Conservation (phyloP, 2,888 invertebrate genomes). For the Clivina fossor region DNA sequence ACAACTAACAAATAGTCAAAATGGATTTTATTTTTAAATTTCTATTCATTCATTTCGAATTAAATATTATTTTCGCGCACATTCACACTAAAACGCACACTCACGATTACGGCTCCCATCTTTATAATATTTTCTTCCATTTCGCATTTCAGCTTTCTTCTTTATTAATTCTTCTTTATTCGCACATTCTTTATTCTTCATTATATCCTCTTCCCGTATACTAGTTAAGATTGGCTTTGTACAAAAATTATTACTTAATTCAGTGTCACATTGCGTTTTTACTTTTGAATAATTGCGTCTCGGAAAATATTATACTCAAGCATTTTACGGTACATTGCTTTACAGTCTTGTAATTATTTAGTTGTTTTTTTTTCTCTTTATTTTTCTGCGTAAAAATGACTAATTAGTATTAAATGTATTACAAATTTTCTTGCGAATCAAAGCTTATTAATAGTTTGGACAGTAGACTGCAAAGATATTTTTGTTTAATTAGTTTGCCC, state of each 20-base stretch:
- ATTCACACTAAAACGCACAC: too few relatives aligned
- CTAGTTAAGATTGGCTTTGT: conserved; percentile 40
- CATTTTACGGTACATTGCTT: conserved; percentile 26
- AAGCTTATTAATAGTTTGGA: too few relatives aligned
- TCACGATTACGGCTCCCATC: too few relatives aligned
- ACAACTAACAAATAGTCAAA: conserved; percentile 23
- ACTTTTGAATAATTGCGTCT: conserved; percentile 13
- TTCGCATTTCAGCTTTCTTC: too few relatives aligned
- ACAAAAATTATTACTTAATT: conserved; percentile 38
- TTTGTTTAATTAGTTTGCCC: conserved; percentile 21
- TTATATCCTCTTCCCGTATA: too few relatives aligned
- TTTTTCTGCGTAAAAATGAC: too few relatives aligned
- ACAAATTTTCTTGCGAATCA: background rate
- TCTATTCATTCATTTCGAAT: too few relatives aligned
- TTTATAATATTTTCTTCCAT: too few relatives aligned
- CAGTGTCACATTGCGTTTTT: conserved; percentile 16
- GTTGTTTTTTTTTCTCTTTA: conserved; percentile 2
- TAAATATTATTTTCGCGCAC: too few relatives aligned
- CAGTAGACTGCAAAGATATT: conserved; percentile 23
- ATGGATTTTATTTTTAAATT: too few relatives aligned
- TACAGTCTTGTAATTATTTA: conserved; percentile 20
- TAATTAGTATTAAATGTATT: too few relatives aligned
- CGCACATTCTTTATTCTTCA: conserved; percentile 27
- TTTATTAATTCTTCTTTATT: too few relatives aligned
- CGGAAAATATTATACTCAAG: conserved; percentile 25